Conservation (phyloP, 2,113 vertebrate species). For the Lichenostomus cassidix region DNA sequence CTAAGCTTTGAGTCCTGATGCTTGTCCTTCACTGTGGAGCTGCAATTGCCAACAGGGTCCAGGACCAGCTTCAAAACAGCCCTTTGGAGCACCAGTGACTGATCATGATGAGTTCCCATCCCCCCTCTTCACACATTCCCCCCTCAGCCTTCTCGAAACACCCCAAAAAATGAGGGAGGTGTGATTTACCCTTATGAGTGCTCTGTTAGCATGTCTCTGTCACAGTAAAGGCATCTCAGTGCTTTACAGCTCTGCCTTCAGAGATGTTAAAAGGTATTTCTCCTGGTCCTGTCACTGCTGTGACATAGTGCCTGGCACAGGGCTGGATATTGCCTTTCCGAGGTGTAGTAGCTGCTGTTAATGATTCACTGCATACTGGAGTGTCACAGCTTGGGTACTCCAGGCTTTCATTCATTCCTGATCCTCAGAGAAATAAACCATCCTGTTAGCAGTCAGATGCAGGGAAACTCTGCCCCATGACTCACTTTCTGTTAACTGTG, state of each 20-base stretch:
- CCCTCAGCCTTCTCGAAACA: neutral
- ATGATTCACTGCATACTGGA: neutral
- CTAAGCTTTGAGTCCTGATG: neutral
- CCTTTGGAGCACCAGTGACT: neutral
- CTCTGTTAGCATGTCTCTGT: neutral
- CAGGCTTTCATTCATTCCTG: neutral
- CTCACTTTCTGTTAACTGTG: neutral
- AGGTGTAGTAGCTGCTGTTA: neutral
- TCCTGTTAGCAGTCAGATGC: neutral
- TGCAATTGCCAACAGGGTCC: neutral
- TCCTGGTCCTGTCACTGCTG: neutral
- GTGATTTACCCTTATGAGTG: neutral
- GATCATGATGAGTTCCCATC: neutral
- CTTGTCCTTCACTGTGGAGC: neutral
- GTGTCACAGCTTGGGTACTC: neutral
- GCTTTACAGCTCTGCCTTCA: slow-evolving; percentile 3
- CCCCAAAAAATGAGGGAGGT: neutral
- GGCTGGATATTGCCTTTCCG: neutral
- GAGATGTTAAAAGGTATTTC: slow-evolving; percentile 32
- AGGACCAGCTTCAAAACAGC: neutral
- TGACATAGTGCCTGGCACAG: rapidly evolving
- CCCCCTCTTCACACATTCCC: neutral
- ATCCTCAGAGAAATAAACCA: slow-evolving; percentile 18
- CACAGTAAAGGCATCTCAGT: neutral
- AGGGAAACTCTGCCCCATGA: neutral